These are phyloP conservation scores for Leptogaster cylindrica DNA, from an alignment of 2,888 invertebrate genomes.

Conservation along the genomic window DNA sequence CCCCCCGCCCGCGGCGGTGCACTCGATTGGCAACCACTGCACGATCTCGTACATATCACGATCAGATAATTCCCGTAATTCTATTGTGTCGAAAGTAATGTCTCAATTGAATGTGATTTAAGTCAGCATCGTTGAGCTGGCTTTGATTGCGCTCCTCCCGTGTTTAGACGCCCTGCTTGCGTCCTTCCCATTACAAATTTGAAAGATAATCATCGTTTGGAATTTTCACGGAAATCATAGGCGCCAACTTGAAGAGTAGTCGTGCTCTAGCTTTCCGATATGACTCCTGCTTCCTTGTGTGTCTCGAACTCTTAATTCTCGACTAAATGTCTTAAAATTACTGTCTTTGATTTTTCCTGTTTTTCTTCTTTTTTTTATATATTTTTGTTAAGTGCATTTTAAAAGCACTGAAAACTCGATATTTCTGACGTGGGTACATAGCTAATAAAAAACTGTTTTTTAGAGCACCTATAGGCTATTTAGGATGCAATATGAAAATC, in stretches of 20 bases:
- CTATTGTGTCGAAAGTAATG: conserved; percentile 41
- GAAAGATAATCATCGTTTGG: conserved; percentile 4
- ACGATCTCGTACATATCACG: conserved; percentile 21
- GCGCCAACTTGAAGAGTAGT: neutral
- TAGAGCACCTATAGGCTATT: too few relatives aligned
- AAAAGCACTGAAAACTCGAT: neutral
- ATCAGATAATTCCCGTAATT: conserved; percentile 38
- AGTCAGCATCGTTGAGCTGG: neutral
- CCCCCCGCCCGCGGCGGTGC: neutral
- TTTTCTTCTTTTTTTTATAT: too few relatives aligned
- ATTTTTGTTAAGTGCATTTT: neutral
- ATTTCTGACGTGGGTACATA: neutral
- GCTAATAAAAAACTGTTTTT: too few relatives aligned
- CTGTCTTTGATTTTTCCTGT: neutral
- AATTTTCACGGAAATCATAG: conserved; percentile 15
- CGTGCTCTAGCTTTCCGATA: neutral
- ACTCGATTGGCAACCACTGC: conserved; percentile 14
- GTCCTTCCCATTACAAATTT: neutral
- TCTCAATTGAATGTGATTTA: conserved; percentile 37
- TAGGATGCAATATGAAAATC: too few relatives aligned
- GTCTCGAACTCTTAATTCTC: neutral
- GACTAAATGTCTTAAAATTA: neutral
- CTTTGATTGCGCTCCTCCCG: neutral
- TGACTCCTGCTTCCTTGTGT: neutral
- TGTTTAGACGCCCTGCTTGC: neutral